A percentile compares a stretch with the other conserved stretches of the same genome.
These are phyloP conservation scores for Rhineura floridana DNA, from an alignment of 2,113 vertebrate species.

Conservation along the genomic window DNA sequence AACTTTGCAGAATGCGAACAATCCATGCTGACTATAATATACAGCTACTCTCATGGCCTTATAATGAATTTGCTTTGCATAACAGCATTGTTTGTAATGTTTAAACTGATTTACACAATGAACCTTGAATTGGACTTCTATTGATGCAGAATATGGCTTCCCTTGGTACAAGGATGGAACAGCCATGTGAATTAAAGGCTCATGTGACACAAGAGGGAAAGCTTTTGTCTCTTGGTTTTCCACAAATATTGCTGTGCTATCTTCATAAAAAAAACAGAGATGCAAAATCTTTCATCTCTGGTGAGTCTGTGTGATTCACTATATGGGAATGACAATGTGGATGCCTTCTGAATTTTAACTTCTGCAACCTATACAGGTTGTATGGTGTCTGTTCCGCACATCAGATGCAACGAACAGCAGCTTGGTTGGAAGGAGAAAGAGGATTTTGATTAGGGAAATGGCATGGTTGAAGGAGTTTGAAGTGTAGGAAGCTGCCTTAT, in stretches of 20 bases:
- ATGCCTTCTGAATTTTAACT: neutral
- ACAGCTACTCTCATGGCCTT: too few relatives aligned
- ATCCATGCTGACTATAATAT: too few relatives aligned
- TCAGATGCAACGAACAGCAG: neutral
- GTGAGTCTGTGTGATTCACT: neutral
- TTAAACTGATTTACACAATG: neutral
- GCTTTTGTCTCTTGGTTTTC: neutral
- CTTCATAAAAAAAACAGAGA: neutral
- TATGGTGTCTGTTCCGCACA: neutral
- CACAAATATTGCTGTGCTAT: neutral
- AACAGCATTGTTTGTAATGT: too few relatives aligned
- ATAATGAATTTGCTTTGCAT: too few relatives aligned
- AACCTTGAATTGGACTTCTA: neutral
- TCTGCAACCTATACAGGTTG: neutral
- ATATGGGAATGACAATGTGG: neutral
- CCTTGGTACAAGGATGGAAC: neutral
- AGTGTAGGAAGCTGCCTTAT: too few relatives aligned
- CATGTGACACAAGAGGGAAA: neutral
- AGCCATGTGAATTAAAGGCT: neutral
- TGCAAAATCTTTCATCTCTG: neutral
- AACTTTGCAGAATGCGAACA: too few relatives aligned
- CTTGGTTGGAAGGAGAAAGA: neutral
- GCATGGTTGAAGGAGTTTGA: neutral
- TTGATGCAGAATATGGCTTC: neutral
- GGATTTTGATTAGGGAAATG: neutral